Evolutionary conservation across 2,888 invertebrate genomes (phyloP), one percentile per base, ranked within the genome.

Genomic region (Metellina segmentata): DNA sequence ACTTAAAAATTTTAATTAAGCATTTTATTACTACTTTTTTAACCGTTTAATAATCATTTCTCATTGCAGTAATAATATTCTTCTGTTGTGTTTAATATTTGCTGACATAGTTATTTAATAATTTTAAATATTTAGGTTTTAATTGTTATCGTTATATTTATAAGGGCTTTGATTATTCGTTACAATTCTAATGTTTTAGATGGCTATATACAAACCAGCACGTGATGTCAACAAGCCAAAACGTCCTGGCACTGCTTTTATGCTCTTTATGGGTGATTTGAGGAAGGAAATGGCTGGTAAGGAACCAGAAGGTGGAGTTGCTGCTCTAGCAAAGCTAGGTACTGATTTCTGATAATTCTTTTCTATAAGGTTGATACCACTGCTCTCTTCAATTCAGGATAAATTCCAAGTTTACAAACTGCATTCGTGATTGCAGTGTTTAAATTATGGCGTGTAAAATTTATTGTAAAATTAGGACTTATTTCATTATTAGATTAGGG

Each of bases 221-320:
- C 92, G 94, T 20, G 94, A 94, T 92, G 93, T 86, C 49, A 93
- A 93, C 85, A 94, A 94, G 83, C 94, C 94, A 8, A 94, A 94
- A 91, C 93, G 94, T 74, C 94, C 94, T 34, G 94, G 94, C 34
- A 95, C 95, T 53, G 95, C 95, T 20, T 95, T 95, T 91, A 95
- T 95, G 94, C 94, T 94, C 85, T 95, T 94, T 93, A 93, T 95
- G 93, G 94, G 94, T 34, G 94, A 94, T 87, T 94, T 95, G 79
- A 94, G 95, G 53, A 94, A 94, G 93, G 94, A 94, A 91, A 94
- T 94, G 94, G 94, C 94, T 72, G 94, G 94, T n/a, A 93, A 93
- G 86, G 94, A 94, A 82, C 94, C 94, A 13, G 94, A 94, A 90
- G 94, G 94, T 20, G 94, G 94, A 61, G 94, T 94, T 82, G 94